These are phyloP conservation scores for Formica selysi DNA, from an alignment of 1,140 invertebrate species.

Conservation along the genomic window DNA sequence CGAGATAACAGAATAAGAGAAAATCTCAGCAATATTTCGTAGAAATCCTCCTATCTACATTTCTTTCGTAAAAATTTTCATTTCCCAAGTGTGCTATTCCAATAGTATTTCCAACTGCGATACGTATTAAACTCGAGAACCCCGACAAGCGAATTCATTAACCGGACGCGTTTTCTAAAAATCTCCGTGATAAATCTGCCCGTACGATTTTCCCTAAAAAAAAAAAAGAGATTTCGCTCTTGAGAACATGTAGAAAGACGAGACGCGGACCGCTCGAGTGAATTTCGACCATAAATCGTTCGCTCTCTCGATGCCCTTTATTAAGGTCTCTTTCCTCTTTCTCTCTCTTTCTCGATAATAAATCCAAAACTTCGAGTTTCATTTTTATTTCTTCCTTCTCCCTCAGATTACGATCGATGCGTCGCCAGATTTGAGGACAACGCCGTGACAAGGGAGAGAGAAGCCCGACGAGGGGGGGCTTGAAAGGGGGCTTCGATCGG, in stretches of 20 bases:
- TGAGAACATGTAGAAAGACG: conserved; percentile 21
- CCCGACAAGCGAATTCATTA: conserved; percentile 9
- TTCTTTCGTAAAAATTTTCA: background rate
- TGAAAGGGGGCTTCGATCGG: conserved; percentile 44
- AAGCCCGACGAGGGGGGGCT: background rate
- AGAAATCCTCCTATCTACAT: background rate
- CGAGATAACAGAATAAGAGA: background rate
- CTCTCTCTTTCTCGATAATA: conserved; percentile 25
- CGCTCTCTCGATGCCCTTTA: conserved; percentile 8
- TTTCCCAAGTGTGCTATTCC: conserved; percentile 11
- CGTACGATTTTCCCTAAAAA: background rate
- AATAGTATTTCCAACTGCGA: background rate
- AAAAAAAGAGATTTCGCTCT: conserved; percentile 2
- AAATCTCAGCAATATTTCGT: background rate
- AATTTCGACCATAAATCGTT: conserved; percentile 61
- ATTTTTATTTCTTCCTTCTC: conserved; percentile 33
- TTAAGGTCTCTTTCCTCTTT: background rate
- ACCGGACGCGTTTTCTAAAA: conserved; percentile 12
- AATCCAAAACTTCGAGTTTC: conserved; percentile 38
- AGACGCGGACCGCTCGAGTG: conserved; percentile 10
- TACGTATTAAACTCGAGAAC: conserved; percentile 9
- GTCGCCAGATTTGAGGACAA: conserved; percentile 42
- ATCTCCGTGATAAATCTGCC: conserved; percentile 43
- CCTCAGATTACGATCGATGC: conserved; percentile 42
- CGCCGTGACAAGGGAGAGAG: conserved; percentile 23